Conservation (phyloP, 2,797 vertebrate species). For the Sphenopsis melanotis region DNA sequence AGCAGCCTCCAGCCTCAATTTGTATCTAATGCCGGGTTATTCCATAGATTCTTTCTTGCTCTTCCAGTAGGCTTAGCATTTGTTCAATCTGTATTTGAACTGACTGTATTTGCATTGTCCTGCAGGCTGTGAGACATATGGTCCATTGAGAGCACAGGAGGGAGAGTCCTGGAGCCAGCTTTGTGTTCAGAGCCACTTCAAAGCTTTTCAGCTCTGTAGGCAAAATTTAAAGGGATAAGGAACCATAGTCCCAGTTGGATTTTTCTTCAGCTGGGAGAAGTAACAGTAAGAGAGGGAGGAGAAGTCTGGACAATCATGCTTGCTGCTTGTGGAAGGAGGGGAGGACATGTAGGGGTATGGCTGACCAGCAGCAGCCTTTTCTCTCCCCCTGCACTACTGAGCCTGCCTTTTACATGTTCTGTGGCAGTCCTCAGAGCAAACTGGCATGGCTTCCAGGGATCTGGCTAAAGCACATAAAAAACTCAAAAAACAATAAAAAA, state of each 20-base stretch:
- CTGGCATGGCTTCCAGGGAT: not conserved
- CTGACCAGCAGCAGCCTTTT: not conserved
- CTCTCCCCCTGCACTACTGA: not conserved
- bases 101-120: not conserved
- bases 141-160: not conserved
- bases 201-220: not conserved
- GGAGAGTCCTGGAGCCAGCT: not conserved
- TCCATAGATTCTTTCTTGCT: not conserved
- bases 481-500: no score
- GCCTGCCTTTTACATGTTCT: not conserved
- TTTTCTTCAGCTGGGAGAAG: not conserved
- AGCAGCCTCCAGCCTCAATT: not conserved
- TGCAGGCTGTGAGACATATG: not conserved
- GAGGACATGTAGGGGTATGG: rapidly evolving
- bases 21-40: not conserved
- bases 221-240: constrained; percentile 12
- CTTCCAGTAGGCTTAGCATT: not conserved
- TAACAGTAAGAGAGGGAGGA: not conserved
- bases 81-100: not conserved
- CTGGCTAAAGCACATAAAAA: not conserved
- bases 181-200: not conserved
- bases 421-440: not conserved
- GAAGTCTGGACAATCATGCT: not conserved
- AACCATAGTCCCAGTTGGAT: not conserved
- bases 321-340: not conserved